Evolutionary conservation across 1,140 invertebrate genomes (phyloP).

Genomic region (Drosophila mayri): DNA sequence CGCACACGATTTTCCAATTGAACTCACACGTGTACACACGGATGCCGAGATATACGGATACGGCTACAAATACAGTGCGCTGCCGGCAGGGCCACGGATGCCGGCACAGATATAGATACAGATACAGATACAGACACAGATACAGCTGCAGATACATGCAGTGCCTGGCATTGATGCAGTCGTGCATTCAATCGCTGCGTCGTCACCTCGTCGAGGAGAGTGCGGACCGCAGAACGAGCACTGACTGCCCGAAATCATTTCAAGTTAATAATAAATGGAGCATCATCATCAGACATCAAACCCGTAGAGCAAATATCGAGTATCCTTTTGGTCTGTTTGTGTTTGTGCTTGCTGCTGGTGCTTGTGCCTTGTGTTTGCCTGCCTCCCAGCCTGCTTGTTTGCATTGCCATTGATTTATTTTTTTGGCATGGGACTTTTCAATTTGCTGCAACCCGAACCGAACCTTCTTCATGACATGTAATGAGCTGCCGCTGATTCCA

Average conservation of each 20-base stretch:
- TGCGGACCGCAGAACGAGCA: conserved; percentile 22
- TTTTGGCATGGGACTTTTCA: conserved; percentile 51
- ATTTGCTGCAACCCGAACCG: conserved; percentile 36
- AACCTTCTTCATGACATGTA: conserved; percentile 53
- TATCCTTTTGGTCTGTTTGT: conserved; percentile 63
- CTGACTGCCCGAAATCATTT: conserved; percentile 83
- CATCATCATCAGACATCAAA: conserved; percentile 82
- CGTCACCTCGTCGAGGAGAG: conserved; percentile 66
- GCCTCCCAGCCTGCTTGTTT: conserved; percentile 60
- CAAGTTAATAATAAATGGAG: conserved; percentile 85
- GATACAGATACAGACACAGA: conserved; percentile 40
- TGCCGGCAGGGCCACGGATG: conserved; percentile 6
- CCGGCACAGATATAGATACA: conserved; percentile 10
- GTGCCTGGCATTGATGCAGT: conserved; percentile 75
- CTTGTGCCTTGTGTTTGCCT: conserved; percentile 33
- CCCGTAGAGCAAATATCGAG: conserved; percentile 74
- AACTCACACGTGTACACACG: conserved; percentile 79
- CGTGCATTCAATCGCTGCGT: conserved; percentile 84
- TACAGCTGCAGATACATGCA: conserved; percentile 25
- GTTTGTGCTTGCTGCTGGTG: conserved; percentile 7
- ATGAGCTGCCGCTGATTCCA: conserved; percentile 65
- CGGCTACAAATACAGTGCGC: conserved; percentile 8
- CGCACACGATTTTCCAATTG: conserved; percentile 85
- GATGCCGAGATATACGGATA: conserved; percentile 35
- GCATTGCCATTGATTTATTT: conserved; percentile 75